Percentiles rank a stretch among this genome's conserved stretches.
Conservation (phyloP, 2,113 vertebrate genomes). For the Calyptomena viridis region DNA sequence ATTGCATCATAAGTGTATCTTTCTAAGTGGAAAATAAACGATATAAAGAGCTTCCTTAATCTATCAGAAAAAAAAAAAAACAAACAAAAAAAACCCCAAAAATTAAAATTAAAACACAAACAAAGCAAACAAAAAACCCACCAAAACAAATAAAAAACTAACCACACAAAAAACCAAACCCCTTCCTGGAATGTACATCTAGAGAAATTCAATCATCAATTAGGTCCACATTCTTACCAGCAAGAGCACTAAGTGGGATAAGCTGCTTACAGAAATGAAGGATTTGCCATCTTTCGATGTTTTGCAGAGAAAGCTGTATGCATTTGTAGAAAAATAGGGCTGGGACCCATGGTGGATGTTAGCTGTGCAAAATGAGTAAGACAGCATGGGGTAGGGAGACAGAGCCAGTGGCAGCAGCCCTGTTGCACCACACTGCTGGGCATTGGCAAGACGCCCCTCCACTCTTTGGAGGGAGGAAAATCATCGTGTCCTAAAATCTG, state of each 20-base stretch:
- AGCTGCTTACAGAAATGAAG: background rate
- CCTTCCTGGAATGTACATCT: background rate
- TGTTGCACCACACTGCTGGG: background rate
- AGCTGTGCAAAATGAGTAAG: fast-evolving
- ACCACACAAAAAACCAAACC: too few relatives aligned
- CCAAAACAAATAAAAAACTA: background rate
- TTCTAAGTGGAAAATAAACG: background rate
- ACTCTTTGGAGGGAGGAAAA: background rate
- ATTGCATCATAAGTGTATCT: background rate
- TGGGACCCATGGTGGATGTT: background rate
- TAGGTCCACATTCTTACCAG: background rate
- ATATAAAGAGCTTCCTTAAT: background rate
- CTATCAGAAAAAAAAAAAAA: background rate
- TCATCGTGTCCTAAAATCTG: background rate
- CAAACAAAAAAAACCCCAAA: background rate
- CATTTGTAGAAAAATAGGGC: background rate
- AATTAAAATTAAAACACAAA: background rate
- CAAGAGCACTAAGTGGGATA: background rate
- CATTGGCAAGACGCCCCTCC: background rate
- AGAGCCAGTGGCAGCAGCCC: fast-evolving
- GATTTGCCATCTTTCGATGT: background rate
- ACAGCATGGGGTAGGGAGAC: background rate
- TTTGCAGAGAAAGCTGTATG: background rate
- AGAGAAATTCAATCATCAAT: background rate
- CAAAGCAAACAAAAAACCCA: too few relatives aligned